These are phyloP conservation scores for Heteractis magnifica DNA, from an alignment of 92 coral and sea anemone species.

Conservation along the genomic window DNA sequence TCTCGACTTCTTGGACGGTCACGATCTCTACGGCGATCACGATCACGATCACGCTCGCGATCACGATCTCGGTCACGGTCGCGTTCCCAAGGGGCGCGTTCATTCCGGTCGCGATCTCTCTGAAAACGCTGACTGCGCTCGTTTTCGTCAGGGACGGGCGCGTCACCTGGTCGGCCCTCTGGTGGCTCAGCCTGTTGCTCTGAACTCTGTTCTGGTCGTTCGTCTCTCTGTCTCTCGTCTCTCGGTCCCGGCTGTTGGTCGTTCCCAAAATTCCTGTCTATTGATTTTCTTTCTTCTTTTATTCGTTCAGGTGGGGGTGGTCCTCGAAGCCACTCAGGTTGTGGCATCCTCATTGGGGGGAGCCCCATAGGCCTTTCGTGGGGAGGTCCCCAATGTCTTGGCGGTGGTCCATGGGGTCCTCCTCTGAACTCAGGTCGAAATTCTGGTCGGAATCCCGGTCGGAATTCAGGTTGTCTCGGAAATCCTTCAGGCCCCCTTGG, in stretches of 20 bases:
- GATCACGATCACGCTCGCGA: constrained; percentile 58
- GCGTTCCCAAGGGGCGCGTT: constrained; percentile 32
- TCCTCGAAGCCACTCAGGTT: constrained; percentile 58
- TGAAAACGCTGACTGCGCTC: constrained; percentile 13
- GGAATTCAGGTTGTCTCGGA: constrained; percentile 32
- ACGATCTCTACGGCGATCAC: constrained; percentile 43
- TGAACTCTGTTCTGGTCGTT: constrained; percentile 9
- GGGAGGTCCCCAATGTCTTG: constrained; percentile 71
- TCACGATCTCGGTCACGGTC: constrained; percentile 30
- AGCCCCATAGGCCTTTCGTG: constrained; percentile 69
- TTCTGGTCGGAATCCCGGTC: neutral
- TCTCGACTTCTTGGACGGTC: constrained; percentile 53
- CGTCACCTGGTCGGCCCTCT: constrained; percentile 6
- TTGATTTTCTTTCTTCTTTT: constrained; percentile 8
- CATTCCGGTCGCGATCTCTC: constrained; percentile 24
- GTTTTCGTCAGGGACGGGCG: neutral
- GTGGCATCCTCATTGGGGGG: constrained; percentile 50
- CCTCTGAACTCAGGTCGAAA: constrained; percentile 36
- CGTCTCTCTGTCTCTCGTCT: constrained; percentile 14
- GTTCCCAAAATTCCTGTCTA: neutral
- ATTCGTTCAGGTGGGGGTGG: constrained; percentile 51
- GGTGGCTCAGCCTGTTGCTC: neutral
- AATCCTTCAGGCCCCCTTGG: constrained; percentile 26
- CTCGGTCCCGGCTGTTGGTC: constrained; percentile 9
- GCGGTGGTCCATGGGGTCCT: constrained; percentile 51